A percentile compares a stretch with the other conserved stretches of the same genome.
These are phyloP conservation scores for Accipiter cooperii DNA, from an alignment of 2,113 vertebrate genomes.

Conservation along the genomic window DNA sequence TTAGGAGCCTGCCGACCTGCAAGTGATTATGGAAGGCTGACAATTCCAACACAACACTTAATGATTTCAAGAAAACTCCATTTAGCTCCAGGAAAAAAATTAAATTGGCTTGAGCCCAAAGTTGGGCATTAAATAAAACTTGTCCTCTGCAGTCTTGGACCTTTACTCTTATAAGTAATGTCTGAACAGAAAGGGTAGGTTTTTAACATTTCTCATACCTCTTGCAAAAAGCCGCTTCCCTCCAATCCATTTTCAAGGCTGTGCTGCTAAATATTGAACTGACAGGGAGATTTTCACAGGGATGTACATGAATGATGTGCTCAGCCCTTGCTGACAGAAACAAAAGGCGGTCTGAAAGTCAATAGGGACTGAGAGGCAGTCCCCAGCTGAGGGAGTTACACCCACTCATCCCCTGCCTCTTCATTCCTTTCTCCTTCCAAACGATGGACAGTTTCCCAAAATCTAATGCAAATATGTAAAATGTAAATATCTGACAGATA, in stretches of 20 bases:
- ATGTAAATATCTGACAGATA: neutral
- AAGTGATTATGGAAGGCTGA: neutral
- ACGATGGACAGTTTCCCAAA: neutral
- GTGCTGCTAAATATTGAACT: neutral
- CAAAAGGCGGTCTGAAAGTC: neutral
- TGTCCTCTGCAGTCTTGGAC: neutral
- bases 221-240: neutral
- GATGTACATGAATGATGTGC: rapidly evolving
- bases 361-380: rapidly evolving
- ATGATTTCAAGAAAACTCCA: neutral
- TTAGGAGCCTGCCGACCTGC: neutral
- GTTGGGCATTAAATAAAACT: neutral
- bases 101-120: neutral
- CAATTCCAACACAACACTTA: neutral
- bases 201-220: neutral
- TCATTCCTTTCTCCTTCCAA: neutral
- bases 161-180: neutral
- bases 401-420: neutral
- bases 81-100: neutral
- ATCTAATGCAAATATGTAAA: neutral
- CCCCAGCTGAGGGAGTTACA: neutral
- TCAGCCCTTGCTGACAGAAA: neutral
- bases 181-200: neutral
- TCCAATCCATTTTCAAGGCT: neutral
- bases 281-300: neutral